These are phyloP conservation scores for Leptodactylus fuscus DNA, from an alignment of 2,113 vertebrate genomes.

Conservation along the genomic window DNA sequence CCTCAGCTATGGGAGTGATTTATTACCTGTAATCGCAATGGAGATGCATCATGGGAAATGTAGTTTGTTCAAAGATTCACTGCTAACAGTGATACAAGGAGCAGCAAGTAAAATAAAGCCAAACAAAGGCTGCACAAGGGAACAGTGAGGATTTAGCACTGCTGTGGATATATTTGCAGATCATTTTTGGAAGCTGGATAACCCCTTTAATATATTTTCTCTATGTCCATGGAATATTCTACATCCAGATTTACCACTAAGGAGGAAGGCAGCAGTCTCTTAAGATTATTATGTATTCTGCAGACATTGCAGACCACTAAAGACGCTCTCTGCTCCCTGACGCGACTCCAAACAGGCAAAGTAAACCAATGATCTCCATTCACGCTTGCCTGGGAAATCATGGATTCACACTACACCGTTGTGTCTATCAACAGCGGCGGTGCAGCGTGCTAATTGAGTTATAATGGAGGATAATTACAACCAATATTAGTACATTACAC, in stretches of 20 bases:
- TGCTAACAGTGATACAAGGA: too few relatives aligned
- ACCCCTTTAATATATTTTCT: background rate
- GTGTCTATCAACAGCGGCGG: constrained; percentile 36
- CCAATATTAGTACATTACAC: constrained; percentile 56
- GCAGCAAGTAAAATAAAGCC: too few relatives aligned
- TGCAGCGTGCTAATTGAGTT: constrained; percentile 53
- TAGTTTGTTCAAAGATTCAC: too few relatives aligned
- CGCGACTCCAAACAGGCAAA: constrained; percentile 30
- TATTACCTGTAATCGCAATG: too few relatives aligned
- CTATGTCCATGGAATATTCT: background rate
- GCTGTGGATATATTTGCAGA: too few relatives aligned
- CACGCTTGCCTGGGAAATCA: constrained; percentile 23
- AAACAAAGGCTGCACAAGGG: too few relatives aligned
- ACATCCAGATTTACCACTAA: background rate
- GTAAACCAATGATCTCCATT: constrained; percentile 35
- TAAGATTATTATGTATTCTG: background rate
- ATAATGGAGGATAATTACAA: constrained; percentile 58
- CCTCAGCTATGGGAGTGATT: too few relatives aligned
- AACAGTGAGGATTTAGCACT: too few relatives aligned
- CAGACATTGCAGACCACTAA: constrained; percentile 18
- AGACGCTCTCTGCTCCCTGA: background rate
- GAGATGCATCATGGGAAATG: too few relatives aligned
- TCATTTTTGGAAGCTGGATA: too few relatives aligned
- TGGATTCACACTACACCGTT: constrained; percentile 34
- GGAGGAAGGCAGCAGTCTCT: background rate